A percentile compares a stretch with the other conserved stretches of the same genome.
Evolutionary conservation across 1,140 invertebrate genomes (phyloP).

Genomic region (Ceratina japonica): DNA sequence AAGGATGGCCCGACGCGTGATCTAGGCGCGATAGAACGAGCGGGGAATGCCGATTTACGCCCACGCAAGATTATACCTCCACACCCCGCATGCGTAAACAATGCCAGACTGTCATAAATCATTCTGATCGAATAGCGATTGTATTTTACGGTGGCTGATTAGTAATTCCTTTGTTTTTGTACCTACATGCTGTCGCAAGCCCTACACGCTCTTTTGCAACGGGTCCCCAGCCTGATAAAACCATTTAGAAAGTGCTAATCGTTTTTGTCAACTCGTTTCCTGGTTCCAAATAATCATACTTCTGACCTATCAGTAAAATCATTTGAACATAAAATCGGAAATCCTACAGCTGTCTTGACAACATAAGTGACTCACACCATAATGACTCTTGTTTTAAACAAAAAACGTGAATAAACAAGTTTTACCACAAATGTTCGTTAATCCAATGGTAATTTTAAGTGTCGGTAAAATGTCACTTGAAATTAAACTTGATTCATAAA

Average conservation of each 20-base stretch:
- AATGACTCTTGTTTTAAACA: too few species aligned
- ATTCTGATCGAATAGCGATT: slow-evolving; percentile 8
- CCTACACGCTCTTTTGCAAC: neutral
- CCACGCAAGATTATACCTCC: slow-evolving; percentile 18
- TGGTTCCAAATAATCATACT: too few species aligned
- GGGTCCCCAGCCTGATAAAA: neutral
- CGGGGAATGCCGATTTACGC: slow-evolving; percentile 33
- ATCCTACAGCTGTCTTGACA: too few species aligned
- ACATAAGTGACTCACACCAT: too few species aligned
- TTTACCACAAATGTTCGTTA: too few species aligned
- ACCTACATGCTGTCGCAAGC: neutral
- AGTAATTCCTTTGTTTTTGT: slow-evolving; percentile 28
- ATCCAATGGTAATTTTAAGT: too few species aligned
- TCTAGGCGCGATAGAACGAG: slow-evolving; percentile 33
- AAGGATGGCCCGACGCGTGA: slow-evolving; percentile 8
- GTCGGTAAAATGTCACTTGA: too few species aligned
- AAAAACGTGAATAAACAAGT: too few species aligned
- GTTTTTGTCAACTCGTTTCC: neutral
- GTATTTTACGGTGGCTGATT: slow-evolving; percentile 17
- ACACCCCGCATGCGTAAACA: slow-evolving; percentile 44
- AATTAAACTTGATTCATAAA: too few species aligned
- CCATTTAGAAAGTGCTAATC: neutral
- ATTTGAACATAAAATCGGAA: too few species aligned
- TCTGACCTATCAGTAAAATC: too few species aligned
- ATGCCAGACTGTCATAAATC: slow-evolving; percentile 43